Percentiles rank a stretch among this genome's conserved stretches.
Conservation (phyloP, 2,797 vertebrate species). For the Ptychobarbus kaznakovi region DNA sequence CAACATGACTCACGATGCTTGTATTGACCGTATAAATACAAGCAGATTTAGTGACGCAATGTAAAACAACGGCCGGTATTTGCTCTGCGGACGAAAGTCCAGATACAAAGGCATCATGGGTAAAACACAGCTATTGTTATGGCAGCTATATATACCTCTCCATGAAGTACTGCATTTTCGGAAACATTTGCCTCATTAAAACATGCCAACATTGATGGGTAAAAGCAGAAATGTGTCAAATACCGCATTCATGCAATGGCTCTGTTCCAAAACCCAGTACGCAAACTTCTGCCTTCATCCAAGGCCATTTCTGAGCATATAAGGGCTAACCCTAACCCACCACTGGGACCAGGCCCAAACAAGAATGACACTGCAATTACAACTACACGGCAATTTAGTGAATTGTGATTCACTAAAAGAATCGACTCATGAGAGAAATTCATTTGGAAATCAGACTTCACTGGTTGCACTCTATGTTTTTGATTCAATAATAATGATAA, state of each 20-base stretch:
- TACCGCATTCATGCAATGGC: neutral
- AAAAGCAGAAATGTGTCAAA: neutral
- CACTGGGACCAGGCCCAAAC: too few relatives aligned
- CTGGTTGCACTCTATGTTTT: too few relatives aligned
- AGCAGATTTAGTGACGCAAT: conserved; percentile 31
- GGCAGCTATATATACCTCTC: neutral
- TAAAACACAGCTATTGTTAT: neutral
- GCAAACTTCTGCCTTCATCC: neutral
- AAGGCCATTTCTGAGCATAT: neutral
- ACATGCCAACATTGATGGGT: neutral
- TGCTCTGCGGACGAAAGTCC: neutral
- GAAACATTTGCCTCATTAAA: neutral
- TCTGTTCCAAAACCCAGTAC: neutral
- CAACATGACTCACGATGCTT: conserved; percentile 32
- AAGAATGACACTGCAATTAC: neutral
- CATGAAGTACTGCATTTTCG: neutral
- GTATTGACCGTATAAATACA: neutral
- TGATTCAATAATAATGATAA: too few relatives aligned
- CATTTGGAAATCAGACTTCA: neutral
- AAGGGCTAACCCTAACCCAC: neutral
- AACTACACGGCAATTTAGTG: too few relatives aligned
- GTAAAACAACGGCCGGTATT: neutral
- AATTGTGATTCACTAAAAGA: neutral
- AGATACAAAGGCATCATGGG: conserved; percentile 1
- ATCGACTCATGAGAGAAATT: neutral